Percentiles rank a stretch among this genome's conserved stretches.
phyloP scores from a whole-genome alignment of 2,888 invertebrate genomes.

The Leptinotarsa peninsularis region DNA sequence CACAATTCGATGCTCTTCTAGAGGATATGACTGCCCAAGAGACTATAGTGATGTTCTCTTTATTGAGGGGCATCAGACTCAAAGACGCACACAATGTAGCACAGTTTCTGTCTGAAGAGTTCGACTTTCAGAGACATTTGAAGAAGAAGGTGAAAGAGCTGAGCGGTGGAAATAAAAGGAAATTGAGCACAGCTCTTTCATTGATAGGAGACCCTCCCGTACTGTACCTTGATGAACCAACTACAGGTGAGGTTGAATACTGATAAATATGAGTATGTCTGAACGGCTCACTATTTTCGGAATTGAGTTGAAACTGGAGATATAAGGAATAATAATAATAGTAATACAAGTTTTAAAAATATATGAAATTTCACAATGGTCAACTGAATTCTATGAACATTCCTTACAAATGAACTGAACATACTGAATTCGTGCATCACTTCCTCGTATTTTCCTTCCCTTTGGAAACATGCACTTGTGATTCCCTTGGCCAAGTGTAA shows the following conservation, averaged over 20 bases:
- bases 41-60: slow-evolving; percentile 68
- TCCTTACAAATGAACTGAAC: too few species aligned
- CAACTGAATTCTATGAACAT: too few species aligned
- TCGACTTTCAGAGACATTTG: slow-evolving; percentile 65
- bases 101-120: slow-evolving; percentile 62
- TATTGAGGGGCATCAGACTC: slow-evolving; percentile 66
- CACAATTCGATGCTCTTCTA: slow-evolving; percentile 71
- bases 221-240: slow-evolving; percentile 70
- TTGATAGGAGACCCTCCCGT: slow-evolving; percentile 70
- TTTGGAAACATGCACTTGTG: too few species aligned
- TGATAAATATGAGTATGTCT: too few species aligned
- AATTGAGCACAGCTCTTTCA: slow-evolving; percentile 70
- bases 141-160: slow-evolving; percentile 65
- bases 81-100: slow-evolving; percentile 58
- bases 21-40: slow-evolving; percentile 70
- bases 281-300: too few species aligned
- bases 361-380: too few species aligned
- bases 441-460: too few species aligned
- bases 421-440: too few species aligned
- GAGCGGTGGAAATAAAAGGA: slow-evolving; percentile 72
- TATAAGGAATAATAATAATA: too few species aligned
- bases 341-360: too few species aligned
- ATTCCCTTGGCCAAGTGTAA: too few species aligned
- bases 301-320: too few species aligned
- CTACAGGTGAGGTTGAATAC: slow-evolving; percentile 64